Evolutionary conservation across 2,888 invertebrate species (phyloP).

Genomic region (Neoscelio sp.): DNA sequence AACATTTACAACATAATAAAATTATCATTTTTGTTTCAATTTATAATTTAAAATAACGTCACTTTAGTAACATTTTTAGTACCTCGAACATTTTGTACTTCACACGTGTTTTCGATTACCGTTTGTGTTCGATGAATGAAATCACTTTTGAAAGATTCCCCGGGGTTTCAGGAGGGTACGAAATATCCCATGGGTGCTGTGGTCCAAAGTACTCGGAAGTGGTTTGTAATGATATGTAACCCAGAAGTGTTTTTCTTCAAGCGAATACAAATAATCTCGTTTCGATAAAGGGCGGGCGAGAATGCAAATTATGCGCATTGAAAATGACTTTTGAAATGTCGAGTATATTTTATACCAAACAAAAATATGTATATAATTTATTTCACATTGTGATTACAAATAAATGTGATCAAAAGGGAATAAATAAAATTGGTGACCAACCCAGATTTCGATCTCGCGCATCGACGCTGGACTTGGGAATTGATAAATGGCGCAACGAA

Average conservation of each 20-base stretch:
- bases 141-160: slow-evolving; percentile 16
- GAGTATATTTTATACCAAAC: neutral
- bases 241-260: slow-evolving; percentile 41
- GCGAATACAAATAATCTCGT: slow-evolving; percentile 51
- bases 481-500: no score
- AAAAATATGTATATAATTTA: neutral
- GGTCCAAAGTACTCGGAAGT: slow-evolving; percentile 16
- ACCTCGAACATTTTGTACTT: no score
- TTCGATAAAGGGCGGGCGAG: slow-evolving; percentile 28
- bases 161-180: neutral
- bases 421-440: no score
- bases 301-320: slow-evolving; percentile 19
- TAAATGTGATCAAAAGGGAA: no score
- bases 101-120: neutral
- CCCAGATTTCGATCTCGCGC: no score
- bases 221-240: slow-evolving; percentile 10
- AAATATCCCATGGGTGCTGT: slow-evolving; percentile 12
- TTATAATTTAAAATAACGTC: no score
- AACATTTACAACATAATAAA: slow-evolving; percentile 51
- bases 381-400: no score
- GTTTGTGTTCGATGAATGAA: neutral
- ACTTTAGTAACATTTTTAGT: no score
- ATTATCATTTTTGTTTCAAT: slow-evolving; percentile 27
- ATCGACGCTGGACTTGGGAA: no score
- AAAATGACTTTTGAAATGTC: slow-evolving; percentile 3